phyloP scores from a whole-genome alignment of 1,140 invertebrate genomes.

The Musca domestica region DNA sequence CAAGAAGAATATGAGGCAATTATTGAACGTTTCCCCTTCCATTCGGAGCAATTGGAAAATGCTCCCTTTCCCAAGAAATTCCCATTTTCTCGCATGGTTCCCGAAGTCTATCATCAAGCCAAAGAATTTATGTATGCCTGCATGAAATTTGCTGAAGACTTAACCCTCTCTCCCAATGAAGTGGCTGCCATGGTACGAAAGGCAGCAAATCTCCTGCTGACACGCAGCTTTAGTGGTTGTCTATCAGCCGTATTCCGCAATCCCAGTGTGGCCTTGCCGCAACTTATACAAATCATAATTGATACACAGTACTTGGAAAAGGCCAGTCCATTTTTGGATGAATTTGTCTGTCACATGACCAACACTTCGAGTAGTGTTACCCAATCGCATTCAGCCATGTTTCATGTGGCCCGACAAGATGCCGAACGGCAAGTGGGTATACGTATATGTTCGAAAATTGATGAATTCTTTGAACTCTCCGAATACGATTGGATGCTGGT shows the following conservation, averaged over 20 bases:
- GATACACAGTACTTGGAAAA: conserved; percentile 97
- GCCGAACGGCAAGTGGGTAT: conserved; percentile 96
- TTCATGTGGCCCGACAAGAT: conserved; percentile 83
- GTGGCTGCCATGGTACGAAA: conserved; percentile 95
- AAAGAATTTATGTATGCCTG: conserved; percentile 97
- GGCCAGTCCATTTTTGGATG: conserved; percentile 91
- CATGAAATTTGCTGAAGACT: conserved; percentile 93
- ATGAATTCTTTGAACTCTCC: conserved; percentile 91
- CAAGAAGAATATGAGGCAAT: conserved; percentile 82
- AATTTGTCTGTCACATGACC: conserved; percentile 94
- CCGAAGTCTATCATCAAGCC: conserved; percentile 93
- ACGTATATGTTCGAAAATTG: conserved; percentile 88
- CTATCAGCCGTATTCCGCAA: conserved; percentile 86
- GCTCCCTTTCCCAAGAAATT: conserved; percentile 85
- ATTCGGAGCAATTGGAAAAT: conserved; percentile 77
- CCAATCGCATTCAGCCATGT: conserved; percentile 48
- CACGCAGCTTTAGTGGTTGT: conserved; percentile 89
- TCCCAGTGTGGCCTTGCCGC: conserved; percentile 79
- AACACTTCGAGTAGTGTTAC: conserved; percentile 64
- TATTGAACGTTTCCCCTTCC: conserved; percentile 86
- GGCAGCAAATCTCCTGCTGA: conserved; percentile 91
- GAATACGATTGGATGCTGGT: conserved; percentile 93
- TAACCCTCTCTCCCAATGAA: conserved; percentile 87
- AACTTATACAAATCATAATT: conserved; percentile 88
- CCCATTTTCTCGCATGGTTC: conserved; percentile 95